Base-by-base conservation (phyloP, 2,888 invertebrate genomes). In the Epistrophe grossulariae region DNA sequence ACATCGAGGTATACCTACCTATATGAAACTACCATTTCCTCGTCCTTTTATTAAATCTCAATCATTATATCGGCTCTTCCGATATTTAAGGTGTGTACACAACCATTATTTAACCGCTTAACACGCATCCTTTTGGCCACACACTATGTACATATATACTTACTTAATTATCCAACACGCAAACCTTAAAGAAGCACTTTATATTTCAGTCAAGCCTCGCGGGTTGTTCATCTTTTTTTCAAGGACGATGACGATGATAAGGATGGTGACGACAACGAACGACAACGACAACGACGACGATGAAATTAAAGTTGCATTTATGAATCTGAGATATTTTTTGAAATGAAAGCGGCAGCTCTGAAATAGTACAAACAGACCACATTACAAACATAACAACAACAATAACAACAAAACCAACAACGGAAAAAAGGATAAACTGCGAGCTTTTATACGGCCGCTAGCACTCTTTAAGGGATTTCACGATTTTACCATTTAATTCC, bases 81-180 rank as follows among this genome's bases (percentile, higher is more conserved):
- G 79, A 79, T 83, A 83, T 87, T 68, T 60, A 79, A 83, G 87
- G 87, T 87, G 87, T 87, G 83, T 87, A 83, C 79, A 87, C 62
- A 79, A 50, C 59, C 76, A 68, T 83, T 83, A 83, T 87, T 64
- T 71, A 60, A 79, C 82, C 76, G 71, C 66, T 70, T 72, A 83
- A 77, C 87, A 87, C 87, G 87, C 87, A 79, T 83, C 79, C 48
- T 38, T 68, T 45, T 62, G 45, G 72, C 72, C 85, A 82, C 70
- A 73, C 68, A 55, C 85, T 24, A 24, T 24, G 78, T 62, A 73
- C 68, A 52, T 24, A n/a, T 24, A 40, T 70, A 74, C 59, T 87
- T 79, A 87, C 82, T 87, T 83, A 87, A 83, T 87, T 87, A 87
- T 87, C 83, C 55, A 72, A 76, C 87, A 87, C 87, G 87, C 82